Evolutionary conservation across 2,797 vertebrate genomes (phyloP).

Genomic region (Austrolebias charrua): DNA sequence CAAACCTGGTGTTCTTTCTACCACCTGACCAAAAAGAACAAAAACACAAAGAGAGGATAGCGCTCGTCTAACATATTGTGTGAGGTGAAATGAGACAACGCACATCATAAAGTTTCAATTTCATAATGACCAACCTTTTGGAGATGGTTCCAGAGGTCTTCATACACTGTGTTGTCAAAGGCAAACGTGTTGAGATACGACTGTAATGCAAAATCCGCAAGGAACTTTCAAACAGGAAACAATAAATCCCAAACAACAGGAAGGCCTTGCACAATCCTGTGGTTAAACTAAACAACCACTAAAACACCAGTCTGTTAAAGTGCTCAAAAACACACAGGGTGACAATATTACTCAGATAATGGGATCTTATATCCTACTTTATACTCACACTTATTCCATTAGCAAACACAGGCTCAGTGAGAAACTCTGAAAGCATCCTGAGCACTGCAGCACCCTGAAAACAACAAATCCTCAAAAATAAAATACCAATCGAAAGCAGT

Average conservation of each 20-base stretch:
- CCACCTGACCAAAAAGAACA: slow-evolving; percentile 75
- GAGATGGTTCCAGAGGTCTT: slow-evolving; percentile 88
- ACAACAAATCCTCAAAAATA: slow-evolving; percentile 12
- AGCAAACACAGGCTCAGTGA: slow-evolving; percentile 85
- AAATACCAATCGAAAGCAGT: slow-evolving; percentile 4
- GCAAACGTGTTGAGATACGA: slow-evolving; percentile 85
- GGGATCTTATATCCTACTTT: background rate
- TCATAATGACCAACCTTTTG: slow-evolving; percentile 74
- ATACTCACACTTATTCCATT: slow-evolving; percentile 86
- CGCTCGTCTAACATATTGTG: background rate
- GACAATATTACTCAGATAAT: background rate
- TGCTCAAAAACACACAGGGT: background rate
- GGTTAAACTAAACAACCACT: background rate
- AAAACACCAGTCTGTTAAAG: background rate
- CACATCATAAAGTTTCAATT: background rate
- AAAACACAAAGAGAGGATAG: background rate
- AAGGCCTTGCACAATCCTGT: background rate
- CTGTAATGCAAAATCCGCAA: slow-evolving; percentile 71
- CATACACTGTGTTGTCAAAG: slow-evolving; percentile 82
- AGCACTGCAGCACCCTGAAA: slow-evolving; percentile 89
- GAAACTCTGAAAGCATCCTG: slow-evolving; percentile 91
- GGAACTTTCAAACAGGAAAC: background rate
- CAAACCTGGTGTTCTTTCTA: rapidly evolving
- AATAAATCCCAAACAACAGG: background rate
- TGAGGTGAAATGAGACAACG: background rate